Conservation (phyloP, 2,888 invertebrate species). For the Sisyra nigra region DNA sequence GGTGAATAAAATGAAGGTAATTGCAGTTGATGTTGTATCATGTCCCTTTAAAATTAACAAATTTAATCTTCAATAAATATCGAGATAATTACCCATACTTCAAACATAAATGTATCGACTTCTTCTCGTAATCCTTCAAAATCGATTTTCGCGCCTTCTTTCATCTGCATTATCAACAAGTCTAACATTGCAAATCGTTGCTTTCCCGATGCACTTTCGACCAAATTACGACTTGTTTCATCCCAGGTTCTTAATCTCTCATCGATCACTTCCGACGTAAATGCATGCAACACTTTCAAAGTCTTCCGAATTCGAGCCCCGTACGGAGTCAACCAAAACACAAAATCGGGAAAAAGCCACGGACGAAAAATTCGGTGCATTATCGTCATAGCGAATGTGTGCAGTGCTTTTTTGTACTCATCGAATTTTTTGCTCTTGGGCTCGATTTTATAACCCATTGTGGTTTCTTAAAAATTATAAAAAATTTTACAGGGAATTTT, state of each 20-base stretch:
- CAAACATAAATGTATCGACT: constrained; percentile 47
- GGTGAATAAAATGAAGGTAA: constrained; percentile 27
- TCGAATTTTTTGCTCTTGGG: not conserved
- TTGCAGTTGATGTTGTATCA: constrained; percentile 40
- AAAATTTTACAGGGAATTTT: not conserved
- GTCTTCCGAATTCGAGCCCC: constrained; percentile 30
- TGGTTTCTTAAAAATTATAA: constrained; percentile 32
- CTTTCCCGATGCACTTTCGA: constrained; percentile 15
- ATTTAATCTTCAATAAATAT: too few relatives aligned
- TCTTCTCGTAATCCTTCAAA: constrained; percentile 24
- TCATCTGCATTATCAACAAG: constrained; percentile 32
- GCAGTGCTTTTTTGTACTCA: constrained; percentile 1
- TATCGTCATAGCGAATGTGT: constrained; percentile 21
- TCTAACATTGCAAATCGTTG: constrained; percentile 39
- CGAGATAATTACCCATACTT: constrained; percentile 24
- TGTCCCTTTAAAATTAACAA: constrained; percentile 30
- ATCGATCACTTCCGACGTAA: constrained; percentile 10
- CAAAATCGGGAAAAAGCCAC: constrained; percentile 34
- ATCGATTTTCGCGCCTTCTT: constrained; percentile 29
- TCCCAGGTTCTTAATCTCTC: constrained; percentile 8
- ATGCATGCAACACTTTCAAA: constrained; percentile 19
- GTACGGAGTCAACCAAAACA: constrained; percentile 34
- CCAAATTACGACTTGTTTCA: not conserved
- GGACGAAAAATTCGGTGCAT: constrained; percentile 31
- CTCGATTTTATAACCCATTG: constrained; percentile 42